These are phyloP conservation scores for Listronotus oregonensis DNA, from an alignment of 1,140 invertebrate species.

Conservation along the genomic window DNA sequence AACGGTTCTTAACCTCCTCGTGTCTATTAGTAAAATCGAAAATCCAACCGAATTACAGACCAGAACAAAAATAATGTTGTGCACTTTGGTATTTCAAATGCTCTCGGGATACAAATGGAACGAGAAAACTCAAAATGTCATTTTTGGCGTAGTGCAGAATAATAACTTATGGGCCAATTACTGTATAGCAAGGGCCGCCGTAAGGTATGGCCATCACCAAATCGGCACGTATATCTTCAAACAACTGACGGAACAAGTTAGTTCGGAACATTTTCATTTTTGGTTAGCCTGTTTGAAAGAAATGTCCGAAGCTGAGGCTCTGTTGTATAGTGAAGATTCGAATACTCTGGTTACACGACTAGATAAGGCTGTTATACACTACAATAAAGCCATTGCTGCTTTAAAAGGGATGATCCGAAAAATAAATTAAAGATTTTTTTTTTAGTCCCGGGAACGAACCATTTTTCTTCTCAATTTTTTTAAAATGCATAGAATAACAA, in stretches of 20 bases:
- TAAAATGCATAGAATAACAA: no score
- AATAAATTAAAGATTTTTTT: no score
- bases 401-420: no score
- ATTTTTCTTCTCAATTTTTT: no score
- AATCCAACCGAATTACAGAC: constrained; percentile 46
- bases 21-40: constrained; percentile 35
- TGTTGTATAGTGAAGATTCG: constrained; percentile 48
- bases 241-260: constrained; percentile 73
- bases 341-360: constrained; percentile 63
- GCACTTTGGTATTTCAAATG: constrained; percentile 83
- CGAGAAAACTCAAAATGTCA: constrained; percentile 62
- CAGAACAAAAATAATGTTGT: constrained; percentile 67
- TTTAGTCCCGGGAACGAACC: no score
- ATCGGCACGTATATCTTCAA: constrained; percentile 72
- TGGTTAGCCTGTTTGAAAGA: constrained; percentile 82
- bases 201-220: constrained; percentile 81
- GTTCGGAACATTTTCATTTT: constrained; percentile 88
- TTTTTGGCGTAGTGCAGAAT: constrained; percentile 63
- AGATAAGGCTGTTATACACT: constrained; percentile 64
- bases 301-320: constrained; percentile 68
- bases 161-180: constrained; percentile 85
- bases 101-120: constrained; percentile 69
- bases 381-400: constrained; percentile 66
- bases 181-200: constrained; percentile 82
- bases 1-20: constrained; percentile 63